These are phyloP conservation scores for Candoia aspera DNA, from an alignment of 2,113 vertebrate genomes.

Conservation along the genomic window DNA sequence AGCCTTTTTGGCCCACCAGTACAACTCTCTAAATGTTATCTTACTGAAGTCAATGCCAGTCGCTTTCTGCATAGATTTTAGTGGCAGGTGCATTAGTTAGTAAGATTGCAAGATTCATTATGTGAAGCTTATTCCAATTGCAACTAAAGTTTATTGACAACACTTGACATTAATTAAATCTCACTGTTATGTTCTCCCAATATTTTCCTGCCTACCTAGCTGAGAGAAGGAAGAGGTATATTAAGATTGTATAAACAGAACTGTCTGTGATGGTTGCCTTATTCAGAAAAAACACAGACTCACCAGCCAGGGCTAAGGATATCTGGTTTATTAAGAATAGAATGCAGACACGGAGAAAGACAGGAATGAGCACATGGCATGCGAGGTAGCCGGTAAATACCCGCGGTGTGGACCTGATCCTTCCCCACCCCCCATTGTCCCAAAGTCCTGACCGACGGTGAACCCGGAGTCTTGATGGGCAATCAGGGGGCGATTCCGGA, in stretches of 20 bases:
- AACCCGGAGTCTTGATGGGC: too few species aligned
- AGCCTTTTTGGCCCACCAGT: neutral
- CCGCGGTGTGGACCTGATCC: too few species aligned
- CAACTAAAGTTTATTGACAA: slow-evolving; percentile 47
- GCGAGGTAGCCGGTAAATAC: too few species aligned
- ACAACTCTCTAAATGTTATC: neutral
- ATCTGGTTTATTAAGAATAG: too few species aligned
- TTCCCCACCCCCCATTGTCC: too few species aligned
- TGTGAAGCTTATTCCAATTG: slow-evolving; percentile 39
- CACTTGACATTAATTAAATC: slow-evolving; percentile 60
- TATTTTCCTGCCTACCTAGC: slow-evolving; percentile 34
- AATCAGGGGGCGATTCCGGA: too few species aligned
- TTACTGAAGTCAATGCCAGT: neutral
- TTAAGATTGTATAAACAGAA: neutral
- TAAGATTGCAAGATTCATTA: slow-evolving; percentile 44
- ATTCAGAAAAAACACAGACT: too few species aligned
- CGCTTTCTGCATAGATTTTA: slow-evolving; percentile 38
- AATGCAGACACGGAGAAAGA: too few species aligned
- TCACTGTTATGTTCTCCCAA: slow-evolving; percentile 34
- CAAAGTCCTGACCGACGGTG: too few species aligned
- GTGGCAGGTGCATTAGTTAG: slow-evolving; percentile 38
- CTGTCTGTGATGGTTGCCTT: too few species aligned
- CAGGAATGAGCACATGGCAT: too few species aligned
- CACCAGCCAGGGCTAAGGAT: too few species aligned
- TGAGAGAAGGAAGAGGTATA: slow-evolving; percentile 18